Conservation (phyloP, 2,797 vertebrate genomes). For the Micrastur ruficollis region DNA sequence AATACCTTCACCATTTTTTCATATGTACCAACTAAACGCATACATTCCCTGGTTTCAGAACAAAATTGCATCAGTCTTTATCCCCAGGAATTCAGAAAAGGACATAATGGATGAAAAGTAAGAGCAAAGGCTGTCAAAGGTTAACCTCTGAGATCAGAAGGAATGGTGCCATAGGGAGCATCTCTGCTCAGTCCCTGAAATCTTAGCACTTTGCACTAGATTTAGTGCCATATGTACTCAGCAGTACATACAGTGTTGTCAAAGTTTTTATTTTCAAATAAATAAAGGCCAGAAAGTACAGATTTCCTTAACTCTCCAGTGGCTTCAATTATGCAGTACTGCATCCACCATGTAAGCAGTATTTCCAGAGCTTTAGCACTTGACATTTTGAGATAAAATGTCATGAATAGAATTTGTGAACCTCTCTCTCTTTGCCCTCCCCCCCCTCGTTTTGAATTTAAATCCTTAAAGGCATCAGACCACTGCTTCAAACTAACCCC, state of each 20-base stretch:
- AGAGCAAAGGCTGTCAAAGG: neutral
- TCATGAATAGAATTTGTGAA: slow-evolving; percentile 44
- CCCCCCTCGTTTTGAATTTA: neutral
- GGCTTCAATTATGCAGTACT: slow-evolving; percentile 38
- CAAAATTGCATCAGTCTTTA: neutral
- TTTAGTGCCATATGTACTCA: neutral
- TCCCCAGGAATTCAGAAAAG: neutral
- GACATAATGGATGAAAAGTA: neutral
- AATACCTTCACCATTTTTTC: neutral
- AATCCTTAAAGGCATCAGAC: slow-evolving; percentile 18
- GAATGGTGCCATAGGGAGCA: neutral
- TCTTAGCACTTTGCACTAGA: neutral
- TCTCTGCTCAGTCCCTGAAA: neutral
- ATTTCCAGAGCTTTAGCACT: slow-evolving; percentile 56
- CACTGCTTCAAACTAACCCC: neutral
- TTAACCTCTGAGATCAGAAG: neutral
- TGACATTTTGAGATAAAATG: slow-evolving; percentile 69
- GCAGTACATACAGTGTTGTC: neutral
- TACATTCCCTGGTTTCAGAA: neutral
- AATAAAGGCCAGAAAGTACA: slow-evolving; percentile 50
- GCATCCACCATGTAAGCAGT: neutral
- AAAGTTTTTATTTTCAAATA: slow-evolving; percentile 48
- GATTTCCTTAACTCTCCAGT: slow-evolving; percentile 16
- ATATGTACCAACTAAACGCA: neutral
- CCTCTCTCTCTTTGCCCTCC: neutral